Evolutionary conservation across 2,797 vertebrate genomes (phyloP), one percentile per base, ranked within the genome.

Genomic region (Enteromius thamalakanensis): DNA sequence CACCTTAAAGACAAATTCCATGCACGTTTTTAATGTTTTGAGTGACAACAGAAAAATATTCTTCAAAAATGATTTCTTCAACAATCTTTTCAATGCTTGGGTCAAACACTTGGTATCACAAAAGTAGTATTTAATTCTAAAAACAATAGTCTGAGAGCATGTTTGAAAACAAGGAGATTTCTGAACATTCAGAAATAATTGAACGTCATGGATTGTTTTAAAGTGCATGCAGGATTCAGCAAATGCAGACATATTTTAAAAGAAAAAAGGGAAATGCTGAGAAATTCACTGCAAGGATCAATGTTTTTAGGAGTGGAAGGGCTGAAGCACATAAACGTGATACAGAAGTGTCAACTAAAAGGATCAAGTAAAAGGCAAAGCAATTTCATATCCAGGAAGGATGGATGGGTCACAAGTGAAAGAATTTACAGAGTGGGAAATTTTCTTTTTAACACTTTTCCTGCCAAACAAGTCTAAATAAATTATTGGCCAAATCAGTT

Each of bases 401-500:
- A 72, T 12, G 70, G 45, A 32, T 72, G 10, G 26, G 9, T 51
- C 26, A 51, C 47, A 72, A 72, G 49, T 11, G 0, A n/a, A 53
- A 37, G 3, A 34, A 80, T 80, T 40, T 58, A 58, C 65, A 70
- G 51, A 19, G 78, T 29, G 65, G n/a, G 34, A 80, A 69, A 58
- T 26, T 0, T 2, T 23, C 1, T 42, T 42, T 21, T 58, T 42
- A 45, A 21, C 49, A 58, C 23, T 34, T 42, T 45, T 40, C 15
- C 9, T 67, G 79, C 11, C 68, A 80, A 70, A 80, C 51, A 11
- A 45, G 65, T 84, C 14, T 6, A 62, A 62, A 62, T 62, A 0
- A 6, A 80, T 82, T 79, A 87, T 70, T 82, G 81, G 51, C 34
- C 68, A 76, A 87, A 85, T 87, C 82, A 6, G 40, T 68, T 86